These are phyloP conservation scores for Euzophera pinguis DNA, from an alignment of 2,888 invertebrate genomes.

Conservation along the genomic window DNA sequence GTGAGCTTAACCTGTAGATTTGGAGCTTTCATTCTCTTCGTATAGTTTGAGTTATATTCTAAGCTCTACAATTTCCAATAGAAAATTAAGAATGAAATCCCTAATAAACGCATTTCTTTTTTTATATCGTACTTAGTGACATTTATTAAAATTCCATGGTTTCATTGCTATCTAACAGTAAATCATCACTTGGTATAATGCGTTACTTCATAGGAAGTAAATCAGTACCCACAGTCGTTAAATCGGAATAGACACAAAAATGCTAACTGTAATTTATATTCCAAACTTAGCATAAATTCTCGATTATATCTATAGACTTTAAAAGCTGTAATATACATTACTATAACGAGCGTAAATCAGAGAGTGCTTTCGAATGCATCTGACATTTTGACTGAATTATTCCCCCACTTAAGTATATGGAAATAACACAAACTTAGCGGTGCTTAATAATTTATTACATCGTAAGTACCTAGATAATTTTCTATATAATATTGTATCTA, in stretches of 20 bases:
- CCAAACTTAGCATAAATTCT: constrained; percentile 1
- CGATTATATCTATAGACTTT: background rate
- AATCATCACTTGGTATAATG: background rate
- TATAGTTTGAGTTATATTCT: too few relatives aligned
- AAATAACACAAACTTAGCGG: background rate
- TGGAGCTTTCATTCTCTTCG: too few relatives aligned
- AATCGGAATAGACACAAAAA: background rate
- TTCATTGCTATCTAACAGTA: background rate
- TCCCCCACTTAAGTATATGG: background rate
- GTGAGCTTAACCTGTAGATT: too few relatives aligned
- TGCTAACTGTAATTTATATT: background rate
- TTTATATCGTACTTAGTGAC: background rate
- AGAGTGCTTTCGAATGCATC: background rate
- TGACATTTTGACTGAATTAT: constrained; percentile 5
- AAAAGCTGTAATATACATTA: background rate
- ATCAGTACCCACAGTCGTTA: background rate
- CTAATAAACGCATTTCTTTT: background rate
- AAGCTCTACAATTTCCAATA: too few relatives aligned
- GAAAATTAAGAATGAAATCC: too few relatives aligned
- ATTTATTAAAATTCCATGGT: background rate
- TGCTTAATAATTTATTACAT: background rate
- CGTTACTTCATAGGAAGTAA: background rate
- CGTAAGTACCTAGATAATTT: background rate
- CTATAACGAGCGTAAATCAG: background rate
- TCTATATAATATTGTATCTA: background rate